Evolutionary conservation across 2,797 vertebrate species (phyloP), one percentile per base, ranked within the genome.

Genomic region (Brachymystax lenok): DNA sequence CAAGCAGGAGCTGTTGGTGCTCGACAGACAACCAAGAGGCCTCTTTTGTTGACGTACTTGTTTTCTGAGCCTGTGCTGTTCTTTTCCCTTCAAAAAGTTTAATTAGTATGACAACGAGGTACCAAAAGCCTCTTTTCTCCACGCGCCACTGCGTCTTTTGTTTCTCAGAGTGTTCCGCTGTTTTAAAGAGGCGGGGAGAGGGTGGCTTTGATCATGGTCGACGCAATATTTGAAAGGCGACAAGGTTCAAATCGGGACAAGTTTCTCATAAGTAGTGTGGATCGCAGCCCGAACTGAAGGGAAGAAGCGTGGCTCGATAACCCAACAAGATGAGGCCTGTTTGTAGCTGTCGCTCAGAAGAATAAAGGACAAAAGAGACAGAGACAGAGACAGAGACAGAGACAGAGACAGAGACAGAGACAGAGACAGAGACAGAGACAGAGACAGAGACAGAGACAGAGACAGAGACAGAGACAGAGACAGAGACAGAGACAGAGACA

Each of bases 21-120:
- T n/a, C 71, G 61, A 73, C 50, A 1, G 69, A 10, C 56, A 59
- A 59, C 56, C 28, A 28, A 35, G 24, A 21, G 35, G 59, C 75
- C 61, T 75, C 14, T 74, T 19, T 73, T 79, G 77, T 73, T 73
- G 70, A 73, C 19, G 8, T 8, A 16, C 68, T 30, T 77, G 79
- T 77, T 78, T 79, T 77, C 71, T 52, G 52, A 73, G 77, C n/a
- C 27, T 40, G 27, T 3, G 63, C 27, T 80, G 1, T 28, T 64
- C 71, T 73, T 73, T 67, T 71, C 52, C 70, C 46, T 59, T 50
- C 21, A 71, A 56, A 75, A 21, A 74, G 69, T 77, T 78, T 79
- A 79, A 78, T 79, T 79, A 80, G 74, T 52, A 78, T 46, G 8
- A 35, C 6, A 61, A 35, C 66, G 10, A 46, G 2, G 10, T 21